Evolutionary conservation across 2,888 invertebrate genomes (phyloP), one percentile per base, ranked within the genome.

Genomic region (Hedya salicella): DNA sequence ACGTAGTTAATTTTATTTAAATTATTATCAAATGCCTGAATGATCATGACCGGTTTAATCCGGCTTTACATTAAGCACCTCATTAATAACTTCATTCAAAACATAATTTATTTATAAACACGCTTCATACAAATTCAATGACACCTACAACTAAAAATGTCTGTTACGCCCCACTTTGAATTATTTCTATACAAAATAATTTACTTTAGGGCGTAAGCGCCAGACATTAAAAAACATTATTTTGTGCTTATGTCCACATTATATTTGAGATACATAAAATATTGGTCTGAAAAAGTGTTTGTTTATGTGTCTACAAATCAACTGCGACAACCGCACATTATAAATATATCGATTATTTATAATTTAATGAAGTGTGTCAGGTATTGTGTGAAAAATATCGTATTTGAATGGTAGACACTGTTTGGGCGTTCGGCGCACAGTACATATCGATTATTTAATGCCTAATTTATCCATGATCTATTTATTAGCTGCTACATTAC

Each of bases 331-430:
- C 79, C 80, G 74, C 72, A 80, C 82, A n/a, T n/a, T n/a, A n/a
- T n/a, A 82, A 83, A 88, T 88, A 89, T 78, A 78, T 80, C 79
- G 86, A 87, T 65, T 64, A 86, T 87, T 89, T 87, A 81, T 85
- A 85, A 78, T 82, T 87, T 87, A 91, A 91, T 90, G 89, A 89
- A 91, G 86, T 88, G 82, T 80, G 81, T 77, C 82, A 32, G 81
- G 86, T 88, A 86, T 84, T 85, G 85, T 85, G 83, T 83, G 77
- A 83, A 84, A 90, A 88, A 87, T 86, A 88, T 80, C 75, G 77
- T 72, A 81, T 78, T 73, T 67, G 70, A 59, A 57, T 60, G 72
- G 77, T 75, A 86, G 81, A 82, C 76, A 86, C 80, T 59, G 78
- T 30, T 68, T 56, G 44, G n/a, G 62, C 62, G 74, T 69, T 73